Evolutionary conservation across 2,797 vertebrate genomes (phyloP).

Genomic region (Molothrus aeneus): DNA sequence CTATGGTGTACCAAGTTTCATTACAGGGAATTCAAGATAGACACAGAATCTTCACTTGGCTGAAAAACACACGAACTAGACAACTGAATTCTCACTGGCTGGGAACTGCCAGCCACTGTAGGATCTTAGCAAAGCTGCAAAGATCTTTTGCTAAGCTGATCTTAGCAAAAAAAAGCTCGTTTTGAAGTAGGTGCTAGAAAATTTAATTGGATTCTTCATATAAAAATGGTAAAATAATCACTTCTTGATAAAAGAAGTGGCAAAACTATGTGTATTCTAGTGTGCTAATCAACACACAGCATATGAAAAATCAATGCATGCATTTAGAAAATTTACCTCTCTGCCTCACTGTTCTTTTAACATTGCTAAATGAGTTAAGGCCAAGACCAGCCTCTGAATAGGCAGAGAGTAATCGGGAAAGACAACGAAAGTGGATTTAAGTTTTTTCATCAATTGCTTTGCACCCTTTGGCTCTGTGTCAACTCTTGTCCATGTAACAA

Average conservation of each 20-base stretch:
- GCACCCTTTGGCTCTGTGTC: neutral
- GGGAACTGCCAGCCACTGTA: neutral
- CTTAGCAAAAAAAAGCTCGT: neutral
- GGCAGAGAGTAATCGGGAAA: neutral
- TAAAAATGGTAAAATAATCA: neutral
- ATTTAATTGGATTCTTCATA: neutral
- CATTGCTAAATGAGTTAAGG: neutral
- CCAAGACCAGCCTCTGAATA: neutral
- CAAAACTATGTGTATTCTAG: neutral
- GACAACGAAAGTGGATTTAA: fast-evolving
- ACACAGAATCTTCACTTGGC: neutral
- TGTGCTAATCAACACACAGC: neutral
- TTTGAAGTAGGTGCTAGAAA: neutral
- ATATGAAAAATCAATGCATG: neutral
- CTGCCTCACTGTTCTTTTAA: neutral
- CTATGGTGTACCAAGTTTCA: neutral
- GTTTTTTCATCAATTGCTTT: neutral
- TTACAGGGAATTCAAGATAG: neutral
- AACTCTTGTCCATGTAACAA: neutral
- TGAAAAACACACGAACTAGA: neutral
- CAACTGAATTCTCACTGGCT: neutral
- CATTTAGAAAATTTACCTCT: neutral
- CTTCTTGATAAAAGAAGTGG: neutral
- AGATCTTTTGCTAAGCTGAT: neutral
- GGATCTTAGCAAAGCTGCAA: neutral